These are phyloP conservation scores for Oryzias celebensis DNA, from an alignment of 2,113 vertebrate genomes.

Conservation along the genomic window DNA sequence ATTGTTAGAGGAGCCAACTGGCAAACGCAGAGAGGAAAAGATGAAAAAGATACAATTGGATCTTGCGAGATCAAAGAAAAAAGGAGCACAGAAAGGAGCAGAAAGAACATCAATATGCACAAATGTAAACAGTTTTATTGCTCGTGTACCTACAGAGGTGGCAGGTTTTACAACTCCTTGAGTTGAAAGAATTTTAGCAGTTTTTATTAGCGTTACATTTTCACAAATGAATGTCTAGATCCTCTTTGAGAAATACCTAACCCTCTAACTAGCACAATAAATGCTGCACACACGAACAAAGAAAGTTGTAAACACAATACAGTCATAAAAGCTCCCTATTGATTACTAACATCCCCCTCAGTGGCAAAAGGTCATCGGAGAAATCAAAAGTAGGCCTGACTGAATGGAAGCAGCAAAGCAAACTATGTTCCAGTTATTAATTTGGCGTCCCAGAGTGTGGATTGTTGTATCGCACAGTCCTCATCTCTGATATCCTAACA, in stretches of 20 bases:
- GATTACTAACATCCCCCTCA: conserved; percentile 3
- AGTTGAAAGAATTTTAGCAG: no score
- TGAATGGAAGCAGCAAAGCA: not conserved
- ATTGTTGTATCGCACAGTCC: not conserved
- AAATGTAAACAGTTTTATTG: no score
- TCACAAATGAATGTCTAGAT: no score
- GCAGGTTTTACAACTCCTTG: no score
- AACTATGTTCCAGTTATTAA: conserved; percentile 7
- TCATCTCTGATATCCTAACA: not conserved
- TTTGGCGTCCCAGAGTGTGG: not conserved
- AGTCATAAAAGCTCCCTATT: conserved; percentile 16
- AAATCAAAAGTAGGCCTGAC: conserved; percentile 18
- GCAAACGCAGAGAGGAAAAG: not conserved
- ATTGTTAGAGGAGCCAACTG: conserved; percentile 16
- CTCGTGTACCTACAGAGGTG: no score
- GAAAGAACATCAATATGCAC: not conserved
- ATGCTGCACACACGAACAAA: not conserved
- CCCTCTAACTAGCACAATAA: not conserved
- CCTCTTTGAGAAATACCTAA: not conserved
- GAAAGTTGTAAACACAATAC: conserved; percentile 4
- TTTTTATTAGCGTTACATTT: not conserved
- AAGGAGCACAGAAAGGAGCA: not conserved
- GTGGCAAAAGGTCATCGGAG: conserved; percentile 5
- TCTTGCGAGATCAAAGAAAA: not conserved
- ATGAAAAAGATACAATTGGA: conserved; percentile 17